A percentile compares a stretch with the other conserved stretches of the same genome.
phyloP scores from a whole-genome alignment of 2,888 invertebrate species.

The Ariolimax columbianus region DNA sequence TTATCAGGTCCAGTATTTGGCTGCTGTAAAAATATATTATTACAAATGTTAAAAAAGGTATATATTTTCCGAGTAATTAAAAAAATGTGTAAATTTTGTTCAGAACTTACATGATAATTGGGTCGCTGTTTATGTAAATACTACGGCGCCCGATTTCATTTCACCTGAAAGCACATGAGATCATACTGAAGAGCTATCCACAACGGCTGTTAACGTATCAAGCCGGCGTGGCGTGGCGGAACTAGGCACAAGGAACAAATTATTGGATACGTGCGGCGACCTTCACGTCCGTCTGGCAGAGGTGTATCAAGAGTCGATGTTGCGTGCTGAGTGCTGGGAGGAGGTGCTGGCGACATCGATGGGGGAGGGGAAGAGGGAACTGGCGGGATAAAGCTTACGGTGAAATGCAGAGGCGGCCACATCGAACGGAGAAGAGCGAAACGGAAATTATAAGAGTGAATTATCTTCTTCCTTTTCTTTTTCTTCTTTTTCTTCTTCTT shows the following conservation, averaged over 20 bases:
- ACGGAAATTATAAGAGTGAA: too few relatives aligned
- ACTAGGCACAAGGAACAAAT: conserved; percentile 2
- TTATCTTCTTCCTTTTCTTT: too few relatives aligned
- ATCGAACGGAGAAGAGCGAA: too few relatives aligned
- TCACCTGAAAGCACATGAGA: conserved; percentile 4
- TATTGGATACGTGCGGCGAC: conserved; percentile 24
- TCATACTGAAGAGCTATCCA: background rate
- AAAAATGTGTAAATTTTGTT: background rate
- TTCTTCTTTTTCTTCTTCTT: too few relatives aligned
- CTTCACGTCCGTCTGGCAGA: background rate
- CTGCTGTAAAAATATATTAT: too few relatives aligned
- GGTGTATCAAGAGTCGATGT: conserved; percentile 16
- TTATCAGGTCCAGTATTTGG: too few relatives aligned
- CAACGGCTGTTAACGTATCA: background rate
- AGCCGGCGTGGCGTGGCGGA: conserved; percentile 1
- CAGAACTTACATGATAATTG: background rate
- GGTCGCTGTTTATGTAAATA: conserved; percentile 15
- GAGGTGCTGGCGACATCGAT: background rate
- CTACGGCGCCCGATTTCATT: conserved; percentile 4
- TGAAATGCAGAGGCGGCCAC: too few relatives aligned
- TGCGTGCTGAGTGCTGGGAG: background rate
- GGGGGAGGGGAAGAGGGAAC: background rate
- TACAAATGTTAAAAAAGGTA: too few relatives aligned
- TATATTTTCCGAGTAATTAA: too few relatives aligned
- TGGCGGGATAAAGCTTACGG: too few relatives aligned